A percentile compares a stretch with the other conserved stretches of the same genome.
These are phyloP conservation scores for Sturnus vulgaris DNA, from an alignment of 2,113 vertebrate genomes.

Conservation along the genomic window DNA sequence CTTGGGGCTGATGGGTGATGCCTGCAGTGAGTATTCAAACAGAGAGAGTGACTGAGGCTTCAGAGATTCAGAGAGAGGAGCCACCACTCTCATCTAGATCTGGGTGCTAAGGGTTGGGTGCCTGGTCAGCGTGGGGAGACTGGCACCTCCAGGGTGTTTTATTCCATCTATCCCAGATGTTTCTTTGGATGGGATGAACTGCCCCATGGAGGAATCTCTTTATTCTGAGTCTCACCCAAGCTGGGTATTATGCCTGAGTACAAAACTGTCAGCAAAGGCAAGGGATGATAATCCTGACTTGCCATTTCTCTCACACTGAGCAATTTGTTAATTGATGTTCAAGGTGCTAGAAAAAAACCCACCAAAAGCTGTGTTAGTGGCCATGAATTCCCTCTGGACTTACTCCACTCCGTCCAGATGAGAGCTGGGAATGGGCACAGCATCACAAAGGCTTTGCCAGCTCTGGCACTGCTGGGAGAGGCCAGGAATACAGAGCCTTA, in stretches of 20 bases:
- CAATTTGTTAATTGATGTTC: no score
- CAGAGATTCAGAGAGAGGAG: neutral
- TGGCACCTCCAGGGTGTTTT: neutral
- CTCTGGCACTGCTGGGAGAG: neutral
- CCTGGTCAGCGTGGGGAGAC: neutral
- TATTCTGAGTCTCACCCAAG: neutral
- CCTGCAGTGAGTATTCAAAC: accelerated
- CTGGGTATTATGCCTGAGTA: accelerated
- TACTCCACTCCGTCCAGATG: neutral
- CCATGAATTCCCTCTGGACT: neutral
- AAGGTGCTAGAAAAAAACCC: no score
- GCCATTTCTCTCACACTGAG: no score
- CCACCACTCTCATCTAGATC: neutral
- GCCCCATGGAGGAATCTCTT: neutral
- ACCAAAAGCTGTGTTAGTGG: neutral
- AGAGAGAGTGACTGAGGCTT: accelerated
- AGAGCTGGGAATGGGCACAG: neutral
- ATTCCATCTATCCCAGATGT: neutral
- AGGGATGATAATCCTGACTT: no score
- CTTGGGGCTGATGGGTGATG: accelerated
- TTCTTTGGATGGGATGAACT: neutral
- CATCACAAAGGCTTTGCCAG: neutral
- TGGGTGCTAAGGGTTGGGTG: neutral
- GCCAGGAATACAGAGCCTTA: neutral
- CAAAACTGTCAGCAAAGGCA: neutral